phyloP scores from a whole-genome alignment of 2,113 vertebrate species.

The Syrmaticus mikado region DNA sequence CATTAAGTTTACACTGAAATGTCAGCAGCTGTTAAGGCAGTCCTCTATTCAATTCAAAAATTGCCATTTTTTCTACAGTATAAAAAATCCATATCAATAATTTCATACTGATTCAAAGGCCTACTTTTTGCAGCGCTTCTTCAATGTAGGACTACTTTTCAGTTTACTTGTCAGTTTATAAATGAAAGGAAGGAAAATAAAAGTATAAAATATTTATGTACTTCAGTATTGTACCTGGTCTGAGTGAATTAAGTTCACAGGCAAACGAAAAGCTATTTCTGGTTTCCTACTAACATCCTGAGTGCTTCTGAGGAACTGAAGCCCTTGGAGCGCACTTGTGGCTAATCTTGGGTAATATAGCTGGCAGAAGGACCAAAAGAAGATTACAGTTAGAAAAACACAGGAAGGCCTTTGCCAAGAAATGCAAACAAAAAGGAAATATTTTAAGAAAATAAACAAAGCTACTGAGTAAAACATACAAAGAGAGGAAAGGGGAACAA shows the following conservation, averaged over 20 bases:
- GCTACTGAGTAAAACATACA: conserved; percentile 80
- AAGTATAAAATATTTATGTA: not conserved
- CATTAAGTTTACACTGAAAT: not conserved
- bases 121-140: not conserved
- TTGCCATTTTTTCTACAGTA: not conserved
- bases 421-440: conserved; percentile 80
- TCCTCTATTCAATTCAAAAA: not conserved
- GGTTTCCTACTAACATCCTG: not conserved
- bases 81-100: not conserved
- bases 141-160: not conserved
- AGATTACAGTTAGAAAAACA: conserved; percentile 68
- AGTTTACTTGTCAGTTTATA: not conserved
- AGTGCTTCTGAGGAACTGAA: conserved; percentile 20
- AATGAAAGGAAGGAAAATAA: not conserved
- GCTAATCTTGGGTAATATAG: conserved; percentile 39
- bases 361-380: conserved; percentile 65
- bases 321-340: conserved; percentile 11
- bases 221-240: not conserved
- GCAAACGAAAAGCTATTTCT: conserved; percentile 37
- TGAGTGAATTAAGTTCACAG: not conserved
- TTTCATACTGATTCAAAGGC: not conserved
- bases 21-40: not conserved
- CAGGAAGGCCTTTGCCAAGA: conserved; percentile 65
- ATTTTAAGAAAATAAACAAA: conserved; percentile 82
- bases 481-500: conserved; percentile 75